A percentile compares a stretch with the other conserved stretches of the same genome.
Evolutionary conservation across 2,113 vertebrate species (phyloP).

Genomic region (Macaca fascicularis): DNA sequence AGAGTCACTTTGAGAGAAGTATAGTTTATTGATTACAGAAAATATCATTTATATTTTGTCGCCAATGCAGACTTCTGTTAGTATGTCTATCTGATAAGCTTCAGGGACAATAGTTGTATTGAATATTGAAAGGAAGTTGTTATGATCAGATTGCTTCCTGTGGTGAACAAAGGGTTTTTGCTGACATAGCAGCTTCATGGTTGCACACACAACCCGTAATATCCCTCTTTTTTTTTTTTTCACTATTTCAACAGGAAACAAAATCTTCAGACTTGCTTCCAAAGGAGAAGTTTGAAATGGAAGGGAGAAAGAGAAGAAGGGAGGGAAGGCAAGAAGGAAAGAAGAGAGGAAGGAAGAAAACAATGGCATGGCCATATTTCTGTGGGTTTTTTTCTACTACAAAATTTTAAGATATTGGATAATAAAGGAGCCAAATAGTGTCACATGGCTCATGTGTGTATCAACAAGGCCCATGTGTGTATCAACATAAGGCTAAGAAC

Average conservation of each 20-base stretch:
- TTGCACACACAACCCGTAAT: neutral
- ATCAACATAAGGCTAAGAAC: neutral
- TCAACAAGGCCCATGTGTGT: neutral
- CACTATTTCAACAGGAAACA: conserved; percentile 3
- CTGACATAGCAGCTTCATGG: conserved; percentile 27
- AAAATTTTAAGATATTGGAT: neutral
- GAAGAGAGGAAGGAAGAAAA: neutral
- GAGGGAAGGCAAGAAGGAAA: neutral
- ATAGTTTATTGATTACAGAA: neutral
- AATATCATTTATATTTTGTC: conserved; percentile 14
- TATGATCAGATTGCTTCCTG: conserved; percentile 72
- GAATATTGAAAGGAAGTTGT: conserved; percentile 70
- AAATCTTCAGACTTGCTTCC: neutral
- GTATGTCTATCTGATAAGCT: conserved; percentile 54
- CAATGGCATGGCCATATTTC: neutral
- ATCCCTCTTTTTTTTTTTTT: neutral
- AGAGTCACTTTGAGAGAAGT: neutral
- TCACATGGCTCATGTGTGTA: neutral
- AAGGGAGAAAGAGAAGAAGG: neutral
- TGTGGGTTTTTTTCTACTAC: neutral
- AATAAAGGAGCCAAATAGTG: neutral
- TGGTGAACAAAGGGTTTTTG: conserved; percentile 68
- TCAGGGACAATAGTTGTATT: conserved; percentile 56
- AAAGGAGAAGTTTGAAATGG: neutral
- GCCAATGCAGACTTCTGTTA: conserved; percentile 38